Conservation (phyloP, 1,140 invertebrate species). For the Solenopsis fugax region DNA sequence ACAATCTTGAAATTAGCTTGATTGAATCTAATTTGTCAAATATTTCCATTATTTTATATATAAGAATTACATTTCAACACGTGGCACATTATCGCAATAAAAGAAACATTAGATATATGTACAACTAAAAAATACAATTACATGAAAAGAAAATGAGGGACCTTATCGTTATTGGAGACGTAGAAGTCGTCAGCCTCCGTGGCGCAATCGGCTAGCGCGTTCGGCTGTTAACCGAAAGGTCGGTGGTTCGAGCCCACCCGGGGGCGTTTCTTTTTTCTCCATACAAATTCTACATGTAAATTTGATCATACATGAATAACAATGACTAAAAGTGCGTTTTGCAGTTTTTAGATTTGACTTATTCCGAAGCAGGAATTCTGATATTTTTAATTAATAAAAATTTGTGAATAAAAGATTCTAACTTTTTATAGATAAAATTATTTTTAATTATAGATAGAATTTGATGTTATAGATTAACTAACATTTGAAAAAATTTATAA, state of each 20-base stretch:
- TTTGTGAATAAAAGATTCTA: not conserved
- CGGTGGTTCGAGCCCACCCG: slow-evolving; percentile 95
- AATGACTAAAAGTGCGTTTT: not conserved
- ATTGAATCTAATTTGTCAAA: not conserved
- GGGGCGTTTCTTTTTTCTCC: slow-evolving; percentile 85
- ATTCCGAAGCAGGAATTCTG: not conserved
- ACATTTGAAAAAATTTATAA: not conserved
- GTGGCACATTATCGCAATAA: not conserved
- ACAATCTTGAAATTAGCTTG: not conserved
- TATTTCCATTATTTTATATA: not conserved
- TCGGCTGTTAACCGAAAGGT: slow-evolving; percentile 97
- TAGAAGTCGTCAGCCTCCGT: slow-evolving; percentile 88
- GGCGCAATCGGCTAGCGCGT: slow-evolving; percentile 94
- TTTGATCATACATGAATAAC: not conserved
- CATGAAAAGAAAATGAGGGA: not conserved
- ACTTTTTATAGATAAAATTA: not conserved
- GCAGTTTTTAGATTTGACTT: not conserved
- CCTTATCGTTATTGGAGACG: not conserved
- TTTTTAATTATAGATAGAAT: too few species aligned
- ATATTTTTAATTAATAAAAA: not conserved
- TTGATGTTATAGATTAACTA: not conserved
- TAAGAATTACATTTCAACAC: not conserved
- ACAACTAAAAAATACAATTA: not conserved
- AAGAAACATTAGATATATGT: not conserved
- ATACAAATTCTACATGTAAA: not conserved